These are phyloP conservation scores for Lepus americanus DNA, from an alignment of 2,113 vertebrate genomes.

Conservation along the genomic window DNA sequence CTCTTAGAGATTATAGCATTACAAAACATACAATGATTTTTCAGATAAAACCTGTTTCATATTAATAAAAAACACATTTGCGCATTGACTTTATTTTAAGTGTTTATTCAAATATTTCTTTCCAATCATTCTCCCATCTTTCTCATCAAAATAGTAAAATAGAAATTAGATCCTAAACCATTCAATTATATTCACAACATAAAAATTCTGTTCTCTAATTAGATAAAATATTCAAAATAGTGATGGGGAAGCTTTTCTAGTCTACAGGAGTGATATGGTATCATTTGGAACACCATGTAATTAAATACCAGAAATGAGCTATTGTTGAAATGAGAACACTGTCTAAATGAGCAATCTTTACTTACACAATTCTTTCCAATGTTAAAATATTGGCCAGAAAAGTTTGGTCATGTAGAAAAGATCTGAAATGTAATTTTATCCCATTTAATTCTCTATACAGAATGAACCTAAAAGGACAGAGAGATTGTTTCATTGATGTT, in stretches of 20 bases:
- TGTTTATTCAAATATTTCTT: slow-evolving; percentile 64
- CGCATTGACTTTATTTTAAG: not conserved
- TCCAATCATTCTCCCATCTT: slow-evolving; percentile 7
- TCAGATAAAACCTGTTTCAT: not conserved
- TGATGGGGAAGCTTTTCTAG: slow-evolving; percentile 58
- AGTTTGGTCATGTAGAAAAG: slow-evolving; percentile 67
- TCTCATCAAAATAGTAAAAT: slow-evolving; percentile 62
- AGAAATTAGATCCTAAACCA: slow-evolving; percentile 68
- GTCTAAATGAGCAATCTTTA: slow-evolving; percentile 82
- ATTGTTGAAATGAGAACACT: slow-evolving; percentile 68
- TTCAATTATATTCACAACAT: slow-evolving; percentile 68
- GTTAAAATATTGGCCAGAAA: slow-evolving; percentile 77
- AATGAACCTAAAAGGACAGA: slow-evolving; percentile 69
- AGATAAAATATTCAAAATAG: slow-evolving; percentile 74
- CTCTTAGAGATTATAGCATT: not conserved
- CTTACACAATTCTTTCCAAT: slow-evolving; percentile 74
- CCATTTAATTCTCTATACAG: slow-evolving; percentile 77
- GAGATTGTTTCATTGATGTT: slow-evolving; percentile 74
- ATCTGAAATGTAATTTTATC: slow-evolving; percentile 76
- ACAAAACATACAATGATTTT: not conserved
- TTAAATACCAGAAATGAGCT: slow-evolving; percentile 83
- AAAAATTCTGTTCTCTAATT: slow-evolving; percentile 79
- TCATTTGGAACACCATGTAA: slow-evolving; percentile 84
- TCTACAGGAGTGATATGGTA: slow-evolving; percentile 78
- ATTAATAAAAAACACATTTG: not conserved